A percentile compares a stretch with the other conserved stretches of the same genome.
These are phyloP conservation scores for Alloscopus bannaensis DNA, from an alignment of 2,888 invertebrate genomes.

Conservation along the genomic window DNA sequence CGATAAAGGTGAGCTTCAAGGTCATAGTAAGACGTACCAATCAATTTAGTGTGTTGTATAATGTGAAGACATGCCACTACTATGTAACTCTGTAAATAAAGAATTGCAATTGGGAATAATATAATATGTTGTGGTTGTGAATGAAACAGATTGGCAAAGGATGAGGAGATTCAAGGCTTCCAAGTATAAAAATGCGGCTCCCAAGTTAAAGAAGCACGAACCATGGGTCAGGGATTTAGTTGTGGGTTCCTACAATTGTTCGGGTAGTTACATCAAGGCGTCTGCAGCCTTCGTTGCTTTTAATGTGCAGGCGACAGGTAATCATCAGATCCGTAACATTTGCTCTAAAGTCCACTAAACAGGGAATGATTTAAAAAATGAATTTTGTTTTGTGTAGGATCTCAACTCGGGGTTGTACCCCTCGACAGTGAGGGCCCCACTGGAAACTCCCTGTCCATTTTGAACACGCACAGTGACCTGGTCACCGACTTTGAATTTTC, in stretches of 20 bases:
- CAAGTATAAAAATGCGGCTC: slow-evolving; percentile 98
- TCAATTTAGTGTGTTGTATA: too few relatives aligned
- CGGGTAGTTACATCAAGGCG: slow-evolving; percentile 95
- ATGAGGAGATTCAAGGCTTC: slow-evolving; percentile 94
- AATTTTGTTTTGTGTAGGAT: slow-evolving; percentile 78
- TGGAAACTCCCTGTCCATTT: slow-evolving; percentile 84
- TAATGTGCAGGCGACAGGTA: slow-evolving; percentile 93
- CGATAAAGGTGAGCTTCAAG: too few relatives aligned
- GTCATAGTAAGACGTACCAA: too few relatives aligned
- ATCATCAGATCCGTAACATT: too few relatives aligned
- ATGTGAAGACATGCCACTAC: too few relatives aligned
- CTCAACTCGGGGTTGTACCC: slow-evolving; percentile 91
- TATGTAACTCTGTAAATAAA: too few relatives aligned
- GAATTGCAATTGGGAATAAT: too few relatives aligned
- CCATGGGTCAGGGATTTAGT: slow-evolving; percentile 89
- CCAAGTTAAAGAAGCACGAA: slow-evolving; percentile 96
- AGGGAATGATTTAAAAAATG: background rate
- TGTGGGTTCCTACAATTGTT: slow-evolving; percentile 94
- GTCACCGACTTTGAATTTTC: slow-evolving; percentile 97
- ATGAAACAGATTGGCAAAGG: too few relatives aligned
- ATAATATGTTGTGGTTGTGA: too few relatives aligned
- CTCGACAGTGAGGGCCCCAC: slow-evolving; percentile 93
- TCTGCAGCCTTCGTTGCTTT: slow-evolving; percentile 96
- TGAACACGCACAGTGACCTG: slow-evolving; percentile 91
- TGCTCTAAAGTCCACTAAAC: too few relatives aligned